Evolutionary conservation across 2,888 invertebrate genomes (phyloP).

Genomic region (Nysson spinosus): DNA sequence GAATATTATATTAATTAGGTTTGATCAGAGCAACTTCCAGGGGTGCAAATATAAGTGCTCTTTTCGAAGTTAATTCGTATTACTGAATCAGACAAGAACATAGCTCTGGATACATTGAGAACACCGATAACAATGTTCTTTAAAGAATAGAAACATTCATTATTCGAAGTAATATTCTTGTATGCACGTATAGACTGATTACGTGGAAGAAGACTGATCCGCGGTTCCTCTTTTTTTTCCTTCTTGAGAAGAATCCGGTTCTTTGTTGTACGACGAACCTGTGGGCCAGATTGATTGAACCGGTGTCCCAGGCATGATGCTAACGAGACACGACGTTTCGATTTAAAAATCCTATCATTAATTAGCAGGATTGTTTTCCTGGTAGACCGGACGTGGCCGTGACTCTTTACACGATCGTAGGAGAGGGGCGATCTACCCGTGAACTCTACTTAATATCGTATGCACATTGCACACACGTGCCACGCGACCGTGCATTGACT

Average conservation of each 20-base stretch:
- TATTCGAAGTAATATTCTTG: slow-evolving; percentile 11
- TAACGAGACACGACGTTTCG: slow-evolving; percentile 46
- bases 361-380: slow-evolving; percentile 46
- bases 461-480: slow-evolving; percentile 49
- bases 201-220: slow-evolving; percentile 30
- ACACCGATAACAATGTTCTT: no score
- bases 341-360: slow-evolving; percentile 44
- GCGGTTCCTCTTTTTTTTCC: slow-evolving; percentile 28
- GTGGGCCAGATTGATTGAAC: slow-evolving; percentile 48
- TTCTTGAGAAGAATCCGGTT: slow-evolving; percentile 49
- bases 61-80: no score
- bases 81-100: no score
- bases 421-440: not conserved
- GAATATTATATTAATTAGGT: no score
- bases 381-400: slow-evolving; percentile 11
- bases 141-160: no score
- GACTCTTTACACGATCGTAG: slow-evolving; percentile 2
- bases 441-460: slow-evolving; percentile 27
- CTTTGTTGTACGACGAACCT: slow-evolving; percentile 47
- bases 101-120: no score
- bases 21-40: no score
- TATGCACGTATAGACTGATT: slow-evolving; percentile 28
- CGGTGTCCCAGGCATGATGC: slow-evolving; percentile 44
- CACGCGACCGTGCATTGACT: slow-evolving; percentile 46
- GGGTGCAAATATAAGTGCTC: no score